Conservation (phyloP, 2,888 invertebrate genomes). For the Gastracanthus pulcherrimus region DNA sequence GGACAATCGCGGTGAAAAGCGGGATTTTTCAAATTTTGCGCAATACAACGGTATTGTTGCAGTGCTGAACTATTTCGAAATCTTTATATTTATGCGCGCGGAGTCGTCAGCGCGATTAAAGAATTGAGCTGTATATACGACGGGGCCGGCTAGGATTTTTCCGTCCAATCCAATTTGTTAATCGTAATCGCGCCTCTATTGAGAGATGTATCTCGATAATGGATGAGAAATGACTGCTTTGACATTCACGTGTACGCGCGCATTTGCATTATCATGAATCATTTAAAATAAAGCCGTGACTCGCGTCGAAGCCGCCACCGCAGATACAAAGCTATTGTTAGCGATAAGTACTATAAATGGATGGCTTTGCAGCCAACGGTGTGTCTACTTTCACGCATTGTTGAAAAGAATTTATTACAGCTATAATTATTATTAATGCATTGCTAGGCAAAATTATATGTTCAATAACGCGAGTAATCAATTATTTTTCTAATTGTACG, state of each 20-base stretch:
- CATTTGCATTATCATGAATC: constrained; percentile 27
- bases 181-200: not conserved
- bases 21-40: not conserved
- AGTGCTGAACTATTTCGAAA: no score
- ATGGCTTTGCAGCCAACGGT: not conserved
- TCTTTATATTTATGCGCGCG: no score
- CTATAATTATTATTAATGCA: constrained; percentile 10
- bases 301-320: not conserved
- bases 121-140: not conserved
- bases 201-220: constrained; percentile 13
- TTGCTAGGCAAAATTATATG: not conserved
- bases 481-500: not conserved
- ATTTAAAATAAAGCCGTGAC: constrained; percentile 41
- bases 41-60: no score
- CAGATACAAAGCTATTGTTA: constrained; percentile 20
- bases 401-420: not conserved
- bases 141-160: not conserved
- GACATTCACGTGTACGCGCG: not conserved
- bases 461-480: not conserved
- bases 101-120: no score
- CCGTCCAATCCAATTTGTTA: constrained; percentile 6
- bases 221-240: constrained; percentile 21
- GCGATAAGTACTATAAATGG: constrained; percentile 21
- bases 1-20: no score
- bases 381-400: not conserved